Conservation (phyloP, 1,140 invertebrate species). For the Drosophila serrata region DNA sequence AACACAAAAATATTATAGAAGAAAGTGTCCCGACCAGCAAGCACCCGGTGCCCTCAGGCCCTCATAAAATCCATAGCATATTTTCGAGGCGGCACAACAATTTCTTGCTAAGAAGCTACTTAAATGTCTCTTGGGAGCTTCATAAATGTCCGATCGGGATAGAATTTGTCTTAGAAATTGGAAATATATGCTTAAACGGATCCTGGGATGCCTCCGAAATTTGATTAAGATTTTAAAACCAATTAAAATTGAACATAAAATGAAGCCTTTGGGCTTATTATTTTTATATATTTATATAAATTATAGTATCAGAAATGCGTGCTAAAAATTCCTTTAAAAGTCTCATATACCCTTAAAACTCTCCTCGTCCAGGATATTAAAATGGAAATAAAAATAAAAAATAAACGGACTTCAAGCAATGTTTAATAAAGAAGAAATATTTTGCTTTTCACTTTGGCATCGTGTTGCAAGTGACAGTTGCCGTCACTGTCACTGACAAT, state of each 20-base stretch:
- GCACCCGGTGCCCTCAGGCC: not conserved
- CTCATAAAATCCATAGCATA: constrained; percentile 2
- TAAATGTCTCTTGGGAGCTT: not conserved
- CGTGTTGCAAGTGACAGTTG: constrained; percentile 73
- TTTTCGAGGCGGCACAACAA: not conserved
- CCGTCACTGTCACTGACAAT: constrained; percentile 35
- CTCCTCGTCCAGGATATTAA: not conserved
- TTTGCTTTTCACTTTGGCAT: constrained; percentile 67
- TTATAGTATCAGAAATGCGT: too few species aligned
- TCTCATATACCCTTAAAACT: not conserved
- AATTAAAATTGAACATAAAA: not conserved
- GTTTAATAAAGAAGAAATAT: constrained; percentile 80
- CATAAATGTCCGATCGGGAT: not conserved
- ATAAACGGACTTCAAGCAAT: constrained; percentile 57
- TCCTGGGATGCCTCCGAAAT: not conserved
- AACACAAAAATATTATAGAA: constrained; percentile 8
- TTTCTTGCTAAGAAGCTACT: not conserved
- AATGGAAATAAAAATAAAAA: constrained; percentile 18
- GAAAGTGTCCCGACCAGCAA: constrained; percentile 16
- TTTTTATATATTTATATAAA: too few species aligned
- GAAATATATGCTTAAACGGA: not conserved
- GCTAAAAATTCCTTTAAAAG: not conserved
- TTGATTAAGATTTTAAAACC: not conserved
- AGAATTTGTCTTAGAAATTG: not conserved
- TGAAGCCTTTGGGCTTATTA: too few species aligned